phyloP scores from a whole-genome alignment of 2,888 invertebrate genomes.

The Tigriopus californicus region DNA sequence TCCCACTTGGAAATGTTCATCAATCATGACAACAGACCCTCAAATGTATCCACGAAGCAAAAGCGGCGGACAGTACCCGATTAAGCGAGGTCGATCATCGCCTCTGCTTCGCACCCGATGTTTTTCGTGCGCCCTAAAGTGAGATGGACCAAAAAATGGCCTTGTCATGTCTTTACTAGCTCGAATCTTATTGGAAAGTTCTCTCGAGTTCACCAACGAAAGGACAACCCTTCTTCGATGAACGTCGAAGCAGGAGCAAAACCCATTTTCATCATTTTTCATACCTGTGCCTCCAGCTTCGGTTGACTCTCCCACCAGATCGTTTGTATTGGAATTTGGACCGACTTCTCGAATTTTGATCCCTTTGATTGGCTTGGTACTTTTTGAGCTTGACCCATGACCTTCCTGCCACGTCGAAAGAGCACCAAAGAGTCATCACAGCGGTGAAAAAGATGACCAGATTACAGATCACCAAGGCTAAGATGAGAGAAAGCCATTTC shows the following conservation, averaged over 20 bases:
- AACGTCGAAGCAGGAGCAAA: neutral
- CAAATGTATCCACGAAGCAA: too few relatives aligned
- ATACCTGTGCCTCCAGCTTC: constrained; percentile 64
- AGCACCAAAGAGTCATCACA: constrained; percentile 60
- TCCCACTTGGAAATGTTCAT: too few relatives aligned
- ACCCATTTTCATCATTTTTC: neutral
- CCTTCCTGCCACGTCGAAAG: constrained; percentile 65
- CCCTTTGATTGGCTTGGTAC: constrained; percentile 59
- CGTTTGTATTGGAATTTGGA: constrained; percentile 43
- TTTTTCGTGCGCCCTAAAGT: too few relatives aligned
- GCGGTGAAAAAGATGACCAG: constrained; percentile 28
- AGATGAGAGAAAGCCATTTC: neutral
- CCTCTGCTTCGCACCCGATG: too few relatives aligned
- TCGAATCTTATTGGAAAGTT: neutral
- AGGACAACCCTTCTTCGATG: neutral
- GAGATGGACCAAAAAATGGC: neutral
- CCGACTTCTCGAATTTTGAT: constrained; percentile 39
- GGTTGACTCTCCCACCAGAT: constrained; percentile 49
- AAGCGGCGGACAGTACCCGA: too few relatives aligned
- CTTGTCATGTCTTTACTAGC: neutral
- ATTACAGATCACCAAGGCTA: neutral
- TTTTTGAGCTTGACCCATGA: constrained; percentile 80
- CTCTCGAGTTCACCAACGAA: too few relatives aligned
- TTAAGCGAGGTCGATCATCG: too few relatives aligned
- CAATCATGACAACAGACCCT: too few relatives aligned